A percentile compares a stretch with the other conserved stretches of the same genome.
Conservation (phyloP, 2,888 invertebrate species). For the Lucinisca nassula region DNA sequence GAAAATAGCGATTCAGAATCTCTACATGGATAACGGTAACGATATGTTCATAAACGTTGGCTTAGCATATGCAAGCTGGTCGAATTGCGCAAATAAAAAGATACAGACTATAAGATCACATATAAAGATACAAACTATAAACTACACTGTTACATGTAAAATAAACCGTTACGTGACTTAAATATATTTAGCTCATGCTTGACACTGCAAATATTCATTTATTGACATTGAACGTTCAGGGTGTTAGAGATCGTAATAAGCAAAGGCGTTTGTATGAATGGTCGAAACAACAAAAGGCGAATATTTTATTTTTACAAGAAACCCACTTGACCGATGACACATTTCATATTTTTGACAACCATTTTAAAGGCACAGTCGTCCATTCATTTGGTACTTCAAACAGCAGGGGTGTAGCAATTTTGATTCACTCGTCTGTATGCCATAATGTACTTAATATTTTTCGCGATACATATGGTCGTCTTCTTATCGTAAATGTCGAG, state of each 20-base stretch:
- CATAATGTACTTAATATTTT: no score
- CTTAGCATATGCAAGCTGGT: background rate
- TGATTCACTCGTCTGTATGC: no score
- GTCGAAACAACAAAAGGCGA: background rate
- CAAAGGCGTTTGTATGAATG: background rate
- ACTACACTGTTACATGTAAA: no score
- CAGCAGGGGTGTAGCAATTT: no score
- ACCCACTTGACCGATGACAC: background rate
- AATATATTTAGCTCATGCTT: background rate
- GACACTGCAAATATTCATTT: background rate
- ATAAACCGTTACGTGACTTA: background rate
- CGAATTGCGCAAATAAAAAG: background rate
- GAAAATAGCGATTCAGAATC: background rate
- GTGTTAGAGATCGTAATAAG: background rate
- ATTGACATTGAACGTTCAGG: no score
- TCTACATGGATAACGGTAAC: no score
- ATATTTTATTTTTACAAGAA: background rate
- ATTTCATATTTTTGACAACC: no score
- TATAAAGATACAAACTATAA: no score
- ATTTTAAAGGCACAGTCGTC: no score
- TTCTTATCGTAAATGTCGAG: no score
- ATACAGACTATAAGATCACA: background rate
- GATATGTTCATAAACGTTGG: background rate
- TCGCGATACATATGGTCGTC: no score
- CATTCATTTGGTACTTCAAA: no score